phyloP scores from a whole-genome alignment of 2,888 invertebrate genomes.

The Pocota personata region DNA sequence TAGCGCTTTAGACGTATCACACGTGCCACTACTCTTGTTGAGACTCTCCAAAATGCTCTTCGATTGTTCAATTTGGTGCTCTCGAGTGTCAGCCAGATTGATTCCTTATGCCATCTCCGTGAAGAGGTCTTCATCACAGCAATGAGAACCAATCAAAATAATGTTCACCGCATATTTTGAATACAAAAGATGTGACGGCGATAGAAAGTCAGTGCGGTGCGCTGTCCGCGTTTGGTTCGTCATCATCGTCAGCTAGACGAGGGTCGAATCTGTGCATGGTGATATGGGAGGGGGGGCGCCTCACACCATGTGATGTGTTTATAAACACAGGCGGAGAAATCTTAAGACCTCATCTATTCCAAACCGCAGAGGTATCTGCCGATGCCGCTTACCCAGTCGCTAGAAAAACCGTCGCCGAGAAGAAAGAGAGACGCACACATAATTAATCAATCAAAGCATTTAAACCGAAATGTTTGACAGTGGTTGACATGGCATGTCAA shows the following conservation, averaged over 20 bases:
- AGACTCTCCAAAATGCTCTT: slow-evolving; percentile 15
- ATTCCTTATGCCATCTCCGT: slow-evolving; percentile 28
- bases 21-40: slow-evolving; percentile 16
- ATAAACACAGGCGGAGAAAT: slow-evolving; percentile 17
- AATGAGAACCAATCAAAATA: slow-evolving; percentile 45
- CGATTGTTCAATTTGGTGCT: slow-evolving; percentile 37
- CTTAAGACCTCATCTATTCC: slow-evolving; percentile 50
- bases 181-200: slow-evolving; percentile 11
- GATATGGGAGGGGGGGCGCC: neutral
- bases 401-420: slow-evolving; percentile 8
- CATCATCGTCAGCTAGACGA: slow-evolving; percentile 35
- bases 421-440: slow-evolving; percentile 44
- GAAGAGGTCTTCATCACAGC: slow-evolving; percentile 44
- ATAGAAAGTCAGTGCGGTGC: slow-evolving; percentile 1
- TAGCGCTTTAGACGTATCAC: slow-evolving; percentile 19
- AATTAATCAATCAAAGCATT: slow-evolving; percentile 72
- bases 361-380: slow-evolving; percentile 27
- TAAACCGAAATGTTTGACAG: slow-evolving; percentile 72
- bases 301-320: slow-evolving; percentile 44
- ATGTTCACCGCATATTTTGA: slow-evolving; percentile 27
- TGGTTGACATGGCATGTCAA: slow-evolving; percentile 73
- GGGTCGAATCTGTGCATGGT: slow-evolving; percentile 22
- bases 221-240: slow-evolving; percentile 13
- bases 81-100: slow-evolving; percentile 40
- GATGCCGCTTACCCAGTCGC: neutral